Evolutionary conservation across 2,797 vertebrate genomes (phyloP).

Genomic region (Falco concolor): DNA sequence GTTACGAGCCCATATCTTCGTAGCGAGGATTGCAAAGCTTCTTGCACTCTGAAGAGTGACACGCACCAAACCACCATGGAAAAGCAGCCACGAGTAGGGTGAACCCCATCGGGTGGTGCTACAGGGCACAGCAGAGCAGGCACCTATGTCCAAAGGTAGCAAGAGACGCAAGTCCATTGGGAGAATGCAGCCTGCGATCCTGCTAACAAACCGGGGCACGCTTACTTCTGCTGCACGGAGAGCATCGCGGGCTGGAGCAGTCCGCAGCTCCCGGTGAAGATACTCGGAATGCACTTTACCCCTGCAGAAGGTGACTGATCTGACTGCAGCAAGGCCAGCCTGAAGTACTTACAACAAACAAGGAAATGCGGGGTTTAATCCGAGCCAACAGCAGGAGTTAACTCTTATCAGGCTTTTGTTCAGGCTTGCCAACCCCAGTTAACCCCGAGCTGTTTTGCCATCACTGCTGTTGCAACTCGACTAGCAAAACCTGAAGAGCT

Average conservation of each 20-base stretch:
- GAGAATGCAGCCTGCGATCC: background rate
- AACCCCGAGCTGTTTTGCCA: background rate
- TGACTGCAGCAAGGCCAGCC: background rate
- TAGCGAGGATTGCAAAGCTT: background rate
- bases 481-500: background rate
- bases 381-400: background rate
- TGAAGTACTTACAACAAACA: background rate
- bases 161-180: background rate
- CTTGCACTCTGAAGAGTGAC: background rate
- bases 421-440: background rate
- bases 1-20: background rate
- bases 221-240: background rate
- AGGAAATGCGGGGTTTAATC: background rate
- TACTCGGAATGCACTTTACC: background rate
- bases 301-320: background rate
- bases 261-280: background rate
- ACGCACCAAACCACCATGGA: fast-evolving
- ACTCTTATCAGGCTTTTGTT: background rate
- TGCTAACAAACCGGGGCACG: background rate
- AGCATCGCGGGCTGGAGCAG: background rate
- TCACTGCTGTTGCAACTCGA: background rate
- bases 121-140: background rate
- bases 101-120: background rate
- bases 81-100: background rate
- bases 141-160: background rate